Percentiles rank a stretch among this genome's conserved stretches.
These are phyloP conservation scores for Drosophila ambigua DNA, from an alignment of 1,140 invertebrate genomes.

Conservation along the genomic window DNA sequence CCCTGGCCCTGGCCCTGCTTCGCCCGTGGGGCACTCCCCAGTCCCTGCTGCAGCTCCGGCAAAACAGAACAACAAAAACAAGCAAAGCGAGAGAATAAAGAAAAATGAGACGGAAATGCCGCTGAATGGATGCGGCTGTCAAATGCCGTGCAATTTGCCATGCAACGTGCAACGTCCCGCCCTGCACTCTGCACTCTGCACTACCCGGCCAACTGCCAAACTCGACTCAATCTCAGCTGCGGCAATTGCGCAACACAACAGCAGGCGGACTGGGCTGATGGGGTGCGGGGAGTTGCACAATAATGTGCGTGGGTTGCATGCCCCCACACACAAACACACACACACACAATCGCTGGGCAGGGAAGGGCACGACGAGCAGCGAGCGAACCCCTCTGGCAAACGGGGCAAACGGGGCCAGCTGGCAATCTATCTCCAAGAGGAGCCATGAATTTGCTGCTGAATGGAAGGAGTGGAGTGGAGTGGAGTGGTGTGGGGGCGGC, in stretches of 20 bases:
- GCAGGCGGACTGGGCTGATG: neutral
- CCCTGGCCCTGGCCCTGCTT: neutral
- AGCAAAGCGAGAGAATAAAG: slow-evolving; percentile 19
- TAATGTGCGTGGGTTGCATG: slow-evolving; percentile 49
- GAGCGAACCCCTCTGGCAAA: no score
- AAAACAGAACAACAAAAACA: slow-evolving; percentile 2
- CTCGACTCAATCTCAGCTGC: slow-evolving; percentile 69
- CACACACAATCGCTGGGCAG: slow-evolving; percentile 16
- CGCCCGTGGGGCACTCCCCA: slow-evolving; percentile 1
- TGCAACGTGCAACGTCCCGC: slow-evolving; percentile 18
- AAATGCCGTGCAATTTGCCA: slow-evolving; percentile 75
- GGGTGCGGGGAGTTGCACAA: slow-evolving; percentile 10
- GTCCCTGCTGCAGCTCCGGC: slow-evolving; percentile 2
- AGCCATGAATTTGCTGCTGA: slow-evolving; percentile 65
- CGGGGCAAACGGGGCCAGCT: slow-evolving; percentile 46
- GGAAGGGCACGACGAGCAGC: neutral
- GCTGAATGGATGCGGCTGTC: slow-evolving; percentile 75
- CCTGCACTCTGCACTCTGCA: no score
- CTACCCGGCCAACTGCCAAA: slow-evolving; percentile 38
- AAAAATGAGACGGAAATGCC: slow-evolving; percentile 56
- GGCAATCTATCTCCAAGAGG: slow-evolving; percentile 75
- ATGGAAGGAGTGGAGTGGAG: neutral
- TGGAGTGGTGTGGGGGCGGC: neutral
- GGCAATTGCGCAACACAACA: slow-evolving; percentile 27
- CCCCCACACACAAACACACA: slow-evolving; percentile 19